Base-by-base conservation (phyloP, 23 tunicate species). In the Clavelina lepadiformis region DNA sequence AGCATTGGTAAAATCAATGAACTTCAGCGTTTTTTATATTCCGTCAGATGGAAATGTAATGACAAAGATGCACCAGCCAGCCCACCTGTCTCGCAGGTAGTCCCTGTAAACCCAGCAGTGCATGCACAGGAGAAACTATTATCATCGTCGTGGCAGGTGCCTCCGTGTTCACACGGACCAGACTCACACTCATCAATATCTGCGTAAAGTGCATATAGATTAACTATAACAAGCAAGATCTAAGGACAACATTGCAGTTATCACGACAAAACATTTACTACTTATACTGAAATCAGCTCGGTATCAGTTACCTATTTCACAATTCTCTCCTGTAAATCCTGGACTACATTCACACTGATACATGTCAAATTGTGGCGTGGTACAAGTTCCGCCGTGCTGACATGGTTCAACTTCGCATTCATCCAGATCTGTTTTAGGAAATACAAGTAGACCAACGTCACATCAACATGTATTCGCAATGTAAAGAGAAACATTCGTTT, bases 321-420 rank as follows among this genome's bases (percentile, higher is more conserved):
- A 86, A 28, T 78, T 56, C 5, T 71, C 69, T 34, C 95, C 95
- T 5, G 80, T 72, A 57, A 59, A 86, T 11, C 95, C 95, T 0
- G 19, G 61, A 5, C 47, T 55, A 49, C 95, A 86, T 25, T 38
- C 80, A 57, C 95, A 86, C 11, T 8, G 0, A 29, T 69, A 86
- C 80, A 60, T 64, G 55, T 78, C 79, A 44, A 83, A 74, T 33
- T 78, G 66, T 7, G 93, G 93, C 3, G 85, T 78, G 1, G 85
- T 38, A 46, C 95, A 86, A 2, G 46, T 72, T 28, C 95, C 95
- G 24, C 71, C 80, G 58, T 78, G 78, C 54, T 86, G 66, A 57
- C 95, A 86, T 22, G 95, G 95, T 19, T 56, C 75, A 1, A 56
- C 61, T 30, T 71, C 76, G 51, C 95, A 86, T 65, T 86, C 95